Evolutionary conservation across 2,888 invertebrate genomes (phyloP).

Genomic region (Tachina grossa): DNA sequence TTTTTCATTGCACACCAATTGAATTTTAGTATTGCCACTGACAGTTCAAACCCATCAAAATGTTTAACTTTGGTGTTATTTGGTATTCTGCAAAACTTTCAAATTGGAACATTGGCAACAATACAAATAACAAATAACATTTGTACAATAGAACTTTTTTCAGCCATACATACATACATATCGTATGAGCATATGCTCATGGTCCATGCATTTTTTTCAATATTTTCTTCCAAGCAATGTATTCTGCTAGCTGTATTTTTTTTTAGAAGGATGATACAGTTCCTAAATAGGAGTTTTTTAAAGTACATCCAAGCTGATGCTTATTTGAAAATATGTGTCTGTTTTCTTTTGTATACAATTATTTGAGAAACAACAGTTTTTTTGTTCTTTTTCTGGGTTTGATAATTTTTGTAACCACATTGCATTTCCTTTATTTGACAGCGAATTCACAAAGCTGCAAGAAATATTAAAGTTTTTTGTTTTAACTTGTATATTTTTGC

Average conservation of each 20-base stretch:
- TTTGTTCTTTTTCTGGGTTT: conserved; percentile 41
- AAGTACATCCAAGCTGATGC: conserved; percentile 49
- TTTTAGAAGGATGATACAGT: conserved; percentile 18
- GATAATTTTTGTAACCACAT: conserved; percentile 67
- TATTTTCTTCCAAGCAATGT: conserved; percentile 42
- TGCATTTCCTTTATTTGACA: conserved; percentile 72
- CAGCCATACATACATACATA: neutral
- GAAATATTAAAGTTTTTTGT: conserved; percentile 53
- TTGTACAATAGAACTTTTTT: conserved; percentile 40
- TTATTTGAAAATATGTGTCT: conserved; percentile 63
- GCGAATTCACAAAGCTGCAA: conserved; percentile 56
- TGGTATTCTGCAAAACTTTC: conserved; percentile 63
- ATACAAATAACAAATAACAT: conserved; percentile 55
- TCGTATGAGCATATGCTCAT: neutral
- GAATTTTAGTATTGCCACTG: conserved; percentile 61
- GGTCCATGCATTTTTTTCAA: conserved; percentile 11
- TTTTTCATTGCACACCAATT: conserved; percentile 37
- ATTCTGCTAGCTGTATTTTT: neutral
- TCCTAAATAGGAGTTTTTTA: conserved; percentile 34
- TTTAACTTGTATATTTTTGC: conserved; percentile 29
- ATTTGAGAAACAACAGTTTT: neutral
- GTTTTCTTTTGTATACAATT: conserved; percentile 16
- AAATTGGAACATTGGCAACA: conserved; percentile 63
- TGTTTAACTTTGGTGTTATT: conserved; percentile 65
- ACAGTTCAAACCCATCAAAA: conserved; percentile 69